Conservation (phyloP, 2,888 invertebrate species). For the Xestoiulus laeticollis region DNA sequence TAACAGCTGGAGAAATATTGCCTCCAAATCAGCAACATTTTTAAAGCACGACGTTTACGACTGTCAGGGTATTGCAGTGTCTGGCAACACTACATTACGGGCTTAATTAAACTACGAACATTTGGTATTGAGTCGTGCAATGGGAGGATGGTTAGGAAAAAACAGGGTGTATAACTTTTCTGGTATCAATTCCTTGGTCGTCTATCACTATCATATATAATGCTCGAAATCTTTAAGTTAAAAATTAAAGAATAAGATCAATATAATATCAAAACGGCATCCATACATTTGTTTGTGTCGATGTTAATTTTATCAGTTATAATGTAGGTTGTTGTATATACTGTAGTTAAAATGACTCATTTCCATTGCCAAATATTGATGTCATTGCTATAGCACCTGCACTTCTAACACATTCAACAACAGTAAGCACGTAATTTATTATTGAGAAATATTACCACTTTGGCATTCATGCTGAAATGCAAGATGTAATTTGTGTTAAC, state of each 20-base stretch:
- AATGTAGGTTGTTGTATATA: no score
- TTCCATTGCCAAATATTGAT: no score
- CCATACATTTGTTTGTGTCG: no score
- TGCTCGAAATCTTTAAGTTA: no score
- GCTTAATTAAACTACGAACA: constrained; percentile 1
- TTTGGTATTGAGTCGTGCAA: background rate
- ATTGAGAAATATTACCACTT: background rate
- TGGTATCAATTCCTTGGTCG: background rate
- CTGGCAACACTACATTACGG: constrained; percentile 21
- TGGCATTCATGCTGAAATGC: background rate
- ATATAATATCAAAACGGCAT: no score
- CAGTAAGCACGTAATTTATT: no score
- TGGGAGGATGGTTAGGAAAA: background rate
- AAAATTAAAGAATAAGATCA: no score
- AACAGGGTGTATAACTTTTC: background rate
- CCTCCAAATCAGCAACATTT: constrained; percentile 17
- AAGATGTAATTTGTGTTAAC: background rate
- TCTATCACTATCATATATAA: background rate
- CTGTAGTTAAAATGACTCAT: no score
- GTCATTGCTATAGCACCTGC: no score
- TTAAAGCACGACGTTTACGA: background rate
- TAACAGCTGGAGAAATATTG: constrained; percentile 34
- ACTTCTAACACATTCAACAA: no score
- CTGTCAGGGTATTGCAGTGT: background rate
- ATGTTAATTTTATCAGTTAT: no score